Evolutionary conservation across 2,113 vertebrate species (phyloP).

Genomic region (Ahaetulla prasina): DNA sequence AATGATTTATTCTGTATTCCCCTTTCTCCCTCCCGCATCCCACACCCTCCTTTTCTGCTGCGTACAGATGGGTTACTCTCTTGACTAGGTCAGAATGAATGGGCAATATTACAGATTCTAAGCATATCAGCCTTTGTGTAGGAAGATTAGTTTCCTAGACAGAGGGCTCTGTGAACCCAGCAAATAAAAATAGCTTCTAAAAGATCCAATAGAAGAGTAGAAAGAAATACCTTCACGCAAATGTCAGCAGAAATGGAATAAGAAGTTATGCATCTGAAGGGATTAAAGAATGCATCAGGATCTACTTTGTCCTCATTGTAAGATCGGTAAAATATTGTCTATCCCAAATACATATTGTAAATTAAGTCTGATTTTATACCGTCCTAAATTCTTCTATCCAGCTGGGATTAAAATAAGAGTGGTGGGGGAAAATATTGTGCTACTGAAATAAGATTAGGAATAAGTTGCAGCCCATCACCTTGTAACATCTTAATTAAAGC

Average conservation of each 20-base stretch:
- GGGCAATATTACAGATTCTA: background rate
- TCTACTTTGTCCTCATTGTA: background rate
- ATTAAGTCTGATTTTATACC: constrained; percentile 53
- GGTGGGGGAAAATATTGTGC: constrained; percentile 28
- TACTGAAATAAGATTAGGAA: constrained; percentile 42
- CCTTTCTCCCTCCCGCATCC: background rate
- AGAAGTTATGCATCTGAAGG: constrained; percentile 16
- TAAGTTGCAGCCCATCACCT: constrained; percentile 59
- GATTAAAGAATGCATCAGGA: constrained; percentile 7
- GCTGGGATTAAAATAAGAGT: constrained; percentile 23
- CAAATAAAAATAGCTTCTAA: background rate
- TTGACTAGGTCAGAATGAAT: constrained; percentile 8
- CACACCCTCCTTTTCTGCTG: constrained; percentile 7
- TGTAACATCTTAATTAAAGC: constrained; percentile 60
- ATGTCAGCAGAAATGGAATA: background rate
- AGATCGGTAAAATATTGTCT: constrained; percentile 22
- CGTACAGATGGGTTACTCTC: background rate
- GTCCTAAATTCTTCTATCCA: constrained; percentile 51
- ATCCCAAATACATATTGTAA: constrained; percentile 22
- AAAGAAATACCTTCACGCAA: background rate
- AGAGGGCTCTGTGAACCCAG: constrained; percentile 13
- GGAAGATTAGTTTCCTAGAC: constrained; percentile 10
- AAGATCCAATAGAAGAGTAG: background rate
- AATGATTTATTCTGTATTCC: constrained; percentile 23
- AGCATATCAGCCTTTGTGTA: background rate